Percentiles rank a stretch among this genome's conserved stretches.
These are phyloP conservation scores for Caenorhabditis sulstoni DNA, from an alignment of 2,888 invertebrate species.

Conservation along the genomic window DNA sequence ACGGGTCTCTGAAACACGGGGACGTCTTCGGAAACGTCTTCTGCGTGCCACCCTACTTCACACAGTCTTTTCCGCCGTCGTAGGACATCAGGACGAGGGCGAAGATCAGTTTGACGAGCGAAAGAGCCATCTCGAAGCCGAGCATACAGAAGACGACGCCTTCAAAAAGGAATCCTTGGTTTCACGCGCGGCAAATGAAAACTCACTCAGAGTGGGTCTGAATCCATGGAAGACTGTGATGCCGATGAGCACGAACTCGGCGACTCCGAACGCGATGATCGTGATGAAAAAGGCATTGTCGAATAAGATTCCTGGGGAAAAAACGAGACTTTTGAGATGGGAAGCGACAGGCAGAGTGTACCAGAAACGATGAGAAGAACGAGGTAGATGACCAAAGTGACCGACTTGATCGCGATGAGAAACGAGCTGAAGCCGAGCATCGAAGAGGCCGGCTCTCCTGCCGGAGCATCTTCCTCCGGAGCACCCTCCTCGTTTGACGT, in stretches of 20 bases:
- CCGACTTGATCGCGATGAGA: conserved; percentile 40
- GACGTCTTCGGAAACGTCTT: neutral
- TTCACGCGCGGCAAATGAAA: neutral
- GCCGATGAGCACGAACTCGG: conserved; percentile 28
- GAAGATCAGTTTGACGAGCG: conserved; percentile 35
- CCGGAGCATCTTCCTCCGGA: conserved; percentile 1
- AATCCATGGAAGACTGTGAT: conserved; percentile 45
- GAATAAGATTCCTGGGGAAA: conserved; percentile 25
- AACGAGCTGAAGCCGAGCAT: conserved; percentile 53
- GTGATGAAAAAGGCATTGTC: conserved; percentile 51
- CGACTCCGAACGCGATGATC: conserved; percentile 42
- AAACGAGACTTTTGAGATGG: no score
- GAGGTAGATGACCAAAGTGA: conserved; percentile 32
- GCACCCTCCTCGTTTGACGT: conserved; percentile 5
- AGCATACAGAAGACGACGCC: conserved; percentile 51
- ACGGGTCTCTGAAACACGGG: conserved; percentile 11
- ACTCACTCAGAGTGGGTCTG: conserved; percentile 38
- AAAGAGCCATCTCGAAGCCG: conserved; percentile 35
- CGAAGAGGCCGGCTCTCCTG: conserved; percentile 6
- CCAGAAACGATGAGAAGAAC: conserved; percentile 37
- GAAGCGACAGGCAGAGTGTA: neutral
- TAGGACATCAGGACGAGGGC: conserved; percentile 36
- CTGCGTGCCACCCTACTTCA: conserved; percentile 2
- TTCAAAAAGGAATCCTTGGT: no score
- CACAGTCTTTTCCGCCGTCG: conserved; percentile 53